Conservation (phyloP, 2,888 invertebrate species). For the Agrotis ipsilon region DNA sequence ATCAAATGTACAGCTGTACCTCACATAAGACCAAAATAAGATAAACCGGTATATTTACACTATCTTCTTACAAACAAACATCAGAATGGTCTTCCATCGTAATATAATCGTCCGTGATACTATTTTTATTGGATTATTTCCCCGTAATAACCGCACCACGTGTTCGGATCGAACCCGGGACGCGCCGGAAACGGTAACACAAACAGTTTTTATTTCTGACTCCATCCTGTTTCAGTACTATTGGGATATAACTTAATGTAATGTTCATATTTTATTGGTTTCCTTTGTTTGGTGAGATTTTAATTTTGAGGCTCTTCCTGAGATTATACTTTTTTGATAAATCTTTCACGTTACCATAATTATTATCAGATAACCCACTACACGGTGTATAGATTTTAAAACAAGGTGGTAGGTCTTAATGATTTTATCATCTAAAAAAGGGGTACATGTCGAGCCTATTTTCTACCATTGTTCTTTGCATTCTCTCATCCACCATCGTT, state of each 20-base stretch:
- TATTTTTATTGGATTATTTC: slow-evolving; percentile 89
- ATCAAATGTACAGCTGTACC: slow-evolving; percentile 29
- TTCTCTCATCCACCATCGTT: too few relatives aligned
- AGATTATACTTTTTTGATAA: too few relatives aligned
- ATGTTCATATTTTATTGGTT: slow-evolving; percentile 58
- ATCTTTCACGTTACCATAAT: too few relatives aligned
- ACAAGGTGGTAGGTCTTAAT: too few relatives aligned
- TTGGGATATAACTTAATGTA: slow-evolving; percentile 55
- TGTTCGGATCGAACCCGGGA: slow-evolving; percentile 82
- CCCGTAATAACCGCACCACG: slow-evolving; percentile 86
- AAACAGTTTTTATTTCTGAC: slow-evolving; percentile 91
- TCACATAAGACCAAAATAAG: slow-evolving; percentile 36
- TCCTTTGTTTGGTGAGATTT: slow-evolving; percentile 50
- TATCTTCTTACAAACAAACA: slow-evolving; percentile 65
- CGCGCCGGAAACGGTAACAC: slow-evolving; percentile 88
- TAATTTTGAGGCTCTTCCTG: neutral
- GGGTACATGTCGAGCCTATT: too few relatives aligned
- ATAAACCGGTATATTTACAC: slow-evolving; percentile 65
- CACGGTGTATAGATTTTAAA: too few relatives aligned
- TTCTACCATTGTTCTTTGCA: too few relatives aligned
- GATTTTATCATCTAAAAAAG: too few relatives aligned
- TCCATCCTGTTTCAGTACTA: slow-evolving; percentile 79
- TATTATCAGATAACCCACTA: too few relatives aligned
- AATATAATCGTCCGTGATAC: slow-evolving; percentile 82
- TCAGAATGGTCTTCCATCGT: slow-evolving; percentile 70